A percentile compares a stretch with the other conserved stretches of the same genome.
phyloP scores from a whole-genome alignment of 2,113 vertebrate genomes.

The Argyrosomus japonicus region DNA sequence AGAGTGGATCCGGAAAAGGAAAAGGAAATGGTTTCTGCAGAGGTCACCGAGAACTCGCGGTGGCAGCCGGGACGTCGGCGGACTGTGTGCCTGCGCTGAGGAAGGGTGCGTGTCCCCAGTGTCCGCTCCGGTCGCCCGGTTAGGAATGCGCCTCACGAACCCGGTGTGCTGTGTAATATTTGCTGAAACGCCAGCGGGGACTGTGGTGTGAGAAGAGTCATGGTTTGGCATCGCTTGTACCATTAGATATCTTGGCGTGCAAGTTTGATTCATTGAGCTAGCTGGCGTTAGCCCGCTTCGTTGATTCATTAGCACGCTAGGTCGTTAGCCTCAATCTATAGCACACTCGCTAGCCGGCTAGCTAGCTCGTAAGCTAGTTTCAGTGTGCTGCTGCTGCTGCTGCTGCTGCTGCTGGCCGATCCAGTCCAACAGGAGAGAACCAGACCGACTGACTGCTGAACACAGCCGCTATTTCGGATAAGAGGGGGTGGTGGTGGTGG shows the following conservation, averaged over 20 bases:
- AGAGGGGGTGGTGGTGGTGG: too few species aligned
- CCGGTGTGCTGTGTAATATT: slow-evolving; percentile 51
- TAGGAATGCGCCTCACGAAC: slow-evolving; percentile 75
- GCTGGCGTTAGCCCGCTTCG: slow-evolving; percentile 68
- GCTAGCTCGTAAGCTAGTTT: slow-evolving; percentile 62
- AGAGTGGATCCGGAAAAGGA: slow-evolving; percentile 73
- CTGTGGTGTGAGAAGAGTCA: slow-evolving; percentile 44
- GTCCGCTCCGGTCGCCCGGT: slow-evolving; percentile 84
- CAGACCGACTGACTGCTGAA: slow-evolving; percentile 60
- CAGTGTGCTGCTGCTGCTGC: slow-evolving; percentile 20
- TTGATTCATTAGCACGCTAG: slow-evolving; percentile 79
- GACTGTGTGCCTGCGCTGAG: slow-evolving; percentile 80
- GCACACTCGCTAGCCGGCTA: slow-evolving; percentile 69
- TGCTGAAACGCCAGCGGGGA: slow-evolving; percentile 50
- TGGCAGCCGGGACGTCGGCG: slow-evolving; percentile 84
- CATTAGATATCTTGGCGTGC: slow-evolving; percentile 45
- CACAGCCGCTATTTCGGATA: slow-evolving; percentile 33
- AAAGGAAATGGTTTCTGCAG: slow-evolving; percentile 65
- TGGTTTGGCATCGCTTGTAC: slow-evolving; percentile 51
- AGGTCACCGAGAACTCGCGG: slow-evolving; percentile 82
- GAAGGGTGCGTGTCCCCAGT: slow-evolving; percentile 86
- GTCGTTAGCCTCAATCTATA: slow-evolving; percentile 65
- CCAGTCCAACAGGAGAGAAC: slow-evolving; percentile 59
- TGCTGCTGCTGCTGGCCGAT: slow-evolving; percentile 28
- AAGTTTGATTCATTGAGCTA: slow-evolving; percentile 76